phyloP scores from a whole-genome alignment of 2,888 invertebrate genomes.

The Automeris io region DNA sequence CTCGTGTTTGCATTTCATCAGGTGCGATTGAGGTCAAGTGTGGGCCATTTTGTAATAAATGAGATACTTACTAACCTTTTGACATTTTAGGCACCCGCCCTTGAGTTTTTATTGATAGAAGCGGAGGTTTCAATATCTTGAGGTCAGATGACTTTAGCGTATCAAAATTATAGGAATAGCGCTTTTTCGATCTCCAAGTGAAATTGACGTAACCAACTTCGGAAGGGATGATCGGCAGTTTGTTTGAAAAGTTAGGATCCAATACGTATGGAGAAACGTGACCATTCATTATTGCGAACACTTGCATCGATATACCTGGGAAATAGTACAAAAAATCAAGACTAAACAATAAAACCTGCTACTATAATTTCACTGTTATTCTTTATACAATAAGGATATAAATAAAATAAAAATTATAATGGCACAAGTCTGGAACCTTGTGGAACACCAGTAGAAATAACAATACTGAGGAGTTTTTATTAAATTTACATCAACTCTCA shows the following conservation, averaged over 20 bases:
- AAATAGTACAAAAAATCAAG: slow-evolving; percentile 11
- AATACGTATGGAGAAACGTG: slow-evolving; percentile 89
- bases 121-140: slow-evolving; percentile 89
- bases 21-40: no score
- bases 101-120: slow-evolving; percentile 89
- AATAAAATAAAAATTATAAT: neutral
- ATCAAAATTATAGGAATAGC: slow-evolving; percentile 92
- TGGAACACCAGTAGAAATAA: no score
- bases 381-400: no score
- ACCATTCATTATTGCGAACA: slow-evolving; percentile 93
- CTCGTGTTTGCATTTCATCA: neutral
- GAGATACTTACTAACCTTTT: slow-evolving; percentile 78
- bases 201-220: slow-evolving; percentile 94
- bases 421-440: no score
- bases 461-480: no score
- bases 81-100: slow-evolving; percentile 91
- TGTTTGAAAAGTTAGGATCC: slow-evolving; percentile 93
- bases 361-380: no score
- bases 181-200: slow-evolving; percentile 92
- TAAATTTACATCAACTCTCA: no score
- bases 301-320: slow-evolving; percentile 89
- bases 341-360: no score
- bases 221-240: slow-evolving; percentile 93
- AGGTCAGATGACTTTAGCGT: slow-evolving; percentile 90
- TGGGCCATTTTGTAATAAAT: neutral